A percentile compares a stretch with the other conserved stretches of the same genome.
phyloP scores from a whole-genome alignment of 2,888 invertebrate genomes.

The Drosophila falleni region DNA sequence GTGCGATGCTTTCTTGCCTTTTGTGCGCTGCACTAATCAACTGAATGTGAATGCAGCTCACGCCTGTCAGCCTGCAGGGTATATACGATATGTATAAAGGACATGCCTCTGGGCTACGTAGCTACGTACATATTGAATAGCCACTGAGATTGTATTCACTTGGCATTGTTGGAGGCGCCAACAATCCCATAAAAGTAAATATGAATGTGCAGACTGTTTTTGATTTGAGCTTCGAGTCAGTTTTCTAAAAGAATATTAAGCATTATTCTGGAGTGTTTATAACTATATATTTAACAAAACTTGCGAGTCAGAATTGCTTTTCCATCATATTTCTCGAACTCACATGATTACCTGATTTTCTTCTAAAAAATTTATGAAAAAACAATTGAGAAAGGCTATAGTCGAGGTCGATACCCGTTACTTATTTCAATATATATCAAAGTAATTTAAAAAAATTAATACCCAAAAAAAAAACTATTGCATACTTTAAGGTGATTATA shows the following conservation, averaged over 20 bases:
- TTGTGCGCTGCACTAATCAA: conserved; percentile 60
- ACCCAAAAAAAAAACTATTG: too few species aligned
- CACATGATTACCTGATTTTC: too few species aligned
- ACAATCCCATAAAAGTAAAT: background rate
- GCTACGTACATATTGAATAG: conserved; percentile 56
- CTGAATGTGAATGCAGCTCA: conserved; percentile 70
- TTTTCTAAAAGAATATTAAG: background rate
- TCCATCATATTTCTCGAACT: too few species aligned
- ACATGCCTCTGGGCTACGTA: conserved; percentile 32
- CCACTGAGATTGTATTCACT: conserved; percentile 40
- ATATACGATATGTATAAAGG: conserved; percentile 7
- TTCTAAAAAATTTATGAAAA: too few species aligned
- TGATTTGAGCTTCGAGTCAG: background rate
- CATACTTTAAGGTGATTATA: too few species aligned
- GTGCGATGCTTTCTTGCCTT: conserved; percentile 23
- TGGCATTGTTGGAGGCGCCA: background rate
- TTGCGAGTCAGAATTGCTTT: too few species aligned
- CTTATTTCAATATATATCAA: too few species aligned
- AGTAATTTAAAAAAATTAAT: too few species aligned
- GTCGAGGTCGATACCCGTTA: too few species aligned
- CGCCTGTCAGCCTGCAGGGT: conserved; percentile 32
- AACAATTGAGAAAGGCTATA: too few species aligned
- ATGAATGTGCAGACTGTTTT: background rate
- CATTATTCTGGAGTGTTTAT: background rate
- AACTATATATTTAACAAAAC: background rate